These are phyloP conservation scores for Endomychus coccineus DNA, from an alignment of 2,888 invertebrate genomes.

Conservation along the genomic window DNA sequence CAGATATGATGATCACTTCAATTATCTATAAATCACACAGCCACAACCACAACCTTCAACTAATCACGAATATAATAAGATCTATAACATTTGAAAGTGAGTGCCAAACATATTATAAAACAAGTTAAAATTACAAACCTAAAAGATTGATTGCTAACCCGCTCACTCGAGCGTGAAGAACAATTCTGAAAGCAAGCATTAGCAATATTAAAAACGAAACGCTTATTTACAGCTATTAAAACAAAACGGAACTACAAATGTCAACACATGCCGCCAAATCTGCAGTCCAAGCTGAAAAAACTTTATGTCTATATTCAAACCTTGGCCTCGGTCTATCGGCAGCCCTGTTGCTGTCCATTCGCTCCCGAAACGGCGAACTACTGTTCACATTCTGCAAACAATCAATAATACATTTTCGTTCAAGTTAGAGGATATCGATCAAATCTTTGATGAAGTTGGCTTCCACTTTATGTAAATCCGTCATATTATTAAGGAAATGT, in stretches of 20 bases:
- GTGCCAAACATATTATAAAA: too few relatives aligned
- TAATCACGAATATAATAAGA: too few relatives aligned
- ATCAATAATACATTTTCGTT: too few relatives aligned
- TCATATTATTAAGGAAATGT: too few relatives aligned
- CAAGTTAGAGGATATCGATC: too few relatives aligned
- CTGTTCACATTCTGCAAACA: conserved; percentile 53
- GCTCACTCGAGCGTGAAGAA: conserved; percentile 39
- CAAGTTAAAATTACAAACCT: conserved; percentile 15
- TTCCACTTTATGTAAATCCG: too few relatives aligned
- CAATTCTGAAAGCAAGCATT: conserved; percentile 37
- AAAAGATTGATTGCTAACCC: conserved; percentile 32
- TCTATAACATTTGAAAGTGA: too few relatives aligned
- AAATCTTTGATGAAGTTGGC: too few relatives aligned
- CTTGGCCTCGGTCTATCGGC: conserved; percentile 77
- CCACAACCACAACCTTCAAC: too few relatives aligned
- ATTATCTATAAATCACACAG: too few relatives aligned
- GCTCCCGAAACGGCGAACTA: conserved; percentile 82
- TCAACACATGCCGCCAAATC: conserved; percentile 27
- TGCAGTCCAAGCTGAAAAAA: conserved; percentile 34
- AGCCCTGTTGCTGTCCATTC: conserved; percentile 80
- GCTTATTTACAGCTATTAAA: conserved; percentile 10
- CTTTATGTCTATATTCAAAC: conserved; percentile 42
- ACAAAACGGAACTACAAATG: conserved; percentile 9
- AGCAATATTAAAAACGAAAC: conserved; percentile 13
- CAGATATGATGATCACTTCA: too few relatives aligned